These are phyloP conservation scores for Leptinotarsa tumamoca DNA, from an alignment of 2,888 invertebrate species.

Conservation along the genomic window DNA sequence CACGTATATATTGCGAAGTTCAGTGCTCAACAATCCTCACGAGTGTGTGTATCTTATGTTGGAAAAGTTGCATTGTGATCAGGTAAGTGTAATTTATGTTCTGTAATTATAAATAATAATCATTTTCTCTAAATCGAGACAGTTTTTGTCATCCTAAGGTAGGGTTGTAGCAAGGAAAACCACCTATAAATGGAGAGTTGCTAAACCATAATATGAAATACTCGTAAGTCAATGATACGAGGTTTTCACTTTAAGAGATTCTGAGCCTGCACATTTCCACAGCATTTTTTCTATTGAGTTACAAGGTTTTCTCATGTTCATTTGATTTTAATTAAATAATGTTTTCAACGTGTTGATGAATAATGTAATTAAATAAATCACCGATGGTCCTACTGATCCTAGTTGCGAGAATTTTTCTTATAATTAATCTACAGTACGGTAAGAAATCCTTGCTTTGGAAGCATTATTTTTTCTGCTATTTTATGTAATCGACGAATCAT, in stretches of 20 bases:
- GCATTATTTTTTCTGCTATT: conserved; percentile 1
- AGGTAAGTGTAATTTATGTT: conserved; percentile 11
- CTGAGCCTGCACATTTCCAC: conserved; percentile 7
- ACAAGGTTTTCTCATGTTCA: conserved; percentile 10
- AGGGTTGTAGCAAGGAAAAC: conserved; percentile 12
- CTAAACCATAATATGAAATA: background rate
- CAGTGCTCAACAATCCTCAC: conserved; percentile 7
- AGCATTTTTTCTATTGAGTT: conserved; percentile 10
- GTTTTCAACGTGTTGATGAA: background rate
- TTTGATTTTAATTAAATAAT: conserved; percentile 2
- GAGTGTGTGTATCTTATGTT: background rate
- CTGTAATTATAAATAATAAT: conserved; percentile 6
- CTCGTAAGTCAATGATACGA: conserved; percentile 3
- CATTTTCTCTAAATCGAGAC: background rate
- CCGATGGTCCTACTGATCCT: background rate
- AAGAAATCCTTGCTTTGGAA: background rate
- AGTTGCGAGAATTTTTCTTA: conserved; percentile 3
- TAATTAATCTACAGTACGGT: conserved; percentile 9
- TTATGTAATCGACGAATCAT: background rate
- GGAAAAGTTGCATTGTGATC: conserved; percentile 2
- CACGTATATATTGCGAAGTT: conserved; percentile 1
- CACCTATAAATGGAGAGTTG: conserved; percentile 2
- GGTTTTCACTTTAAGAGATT: conserved; percentile 7
- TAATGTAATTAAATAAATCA: too few species aligned
- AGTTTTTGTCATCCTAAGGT: conserved; percentile 2